These are phyloP conservation scores for Cephus rjabovi DNA, from an alignment of 2,888 invertebrate genomes.

Conservation along the genomic window DNA sequence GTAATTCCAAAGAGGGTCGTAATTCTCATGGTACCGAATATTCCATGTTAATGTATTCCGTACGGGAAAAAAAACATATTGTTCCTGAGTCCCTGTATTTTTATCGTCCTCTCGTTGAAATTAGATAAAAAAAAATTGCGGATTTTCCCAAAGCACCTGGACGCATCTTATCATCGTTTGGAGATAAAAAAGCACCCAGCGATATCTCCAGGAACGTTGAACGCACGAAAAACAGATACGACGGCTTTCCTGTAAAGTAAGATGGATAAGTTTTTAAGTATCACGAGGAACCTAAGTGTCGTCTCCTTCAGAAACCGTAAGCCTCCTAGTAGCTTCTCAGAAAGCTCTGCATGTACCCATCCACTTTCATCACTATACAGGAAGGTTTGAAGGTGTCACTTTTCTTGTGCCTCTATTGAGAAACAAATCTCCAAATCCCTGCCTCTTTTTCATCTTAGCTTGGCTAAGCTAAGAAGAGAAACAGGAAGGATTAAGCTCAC, in stretches of 20 bases:
- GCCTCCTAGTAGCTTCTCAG: neutral
- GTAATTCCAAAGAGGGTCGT: neutral
- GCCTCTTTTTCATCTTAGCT: neutral
- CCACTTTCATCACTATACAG: neutral
- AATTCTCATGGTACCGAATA: neutral
- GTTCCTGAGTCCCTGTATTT: neutral
- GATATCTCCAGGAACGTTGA: neutral
- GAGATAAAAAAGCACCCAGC: neutral
- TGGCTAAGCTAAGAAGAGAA: neutral
- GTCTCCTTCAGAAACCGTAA: neutral
- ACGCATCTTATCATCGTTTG: neutral
- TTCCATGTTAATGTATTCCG: neutral
- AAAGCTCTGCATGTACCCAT: slow-evolving; percentile 5
- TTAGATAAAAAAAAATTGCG: neutral
- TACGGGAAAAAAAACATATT: neutral
- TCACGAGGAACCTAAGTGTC: neutral
- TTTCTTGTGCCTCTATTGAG: neutral
- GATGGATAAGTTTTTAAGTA: slow-evolving; percentile 5
- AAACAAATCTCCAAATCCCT: neutral
- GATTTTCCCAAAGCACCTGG: neutral
- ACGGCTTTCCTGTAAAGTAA: neutral
- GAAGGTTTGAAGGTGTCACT: neutral
- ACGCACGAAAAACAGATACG: neutral
- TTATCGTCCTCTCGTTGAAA: neutral
- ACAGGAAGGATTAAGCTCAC: neutral